Conservation (phyloP, 1,140 invertebrate genomes). For the Dreissena rostriformis region DNA sequence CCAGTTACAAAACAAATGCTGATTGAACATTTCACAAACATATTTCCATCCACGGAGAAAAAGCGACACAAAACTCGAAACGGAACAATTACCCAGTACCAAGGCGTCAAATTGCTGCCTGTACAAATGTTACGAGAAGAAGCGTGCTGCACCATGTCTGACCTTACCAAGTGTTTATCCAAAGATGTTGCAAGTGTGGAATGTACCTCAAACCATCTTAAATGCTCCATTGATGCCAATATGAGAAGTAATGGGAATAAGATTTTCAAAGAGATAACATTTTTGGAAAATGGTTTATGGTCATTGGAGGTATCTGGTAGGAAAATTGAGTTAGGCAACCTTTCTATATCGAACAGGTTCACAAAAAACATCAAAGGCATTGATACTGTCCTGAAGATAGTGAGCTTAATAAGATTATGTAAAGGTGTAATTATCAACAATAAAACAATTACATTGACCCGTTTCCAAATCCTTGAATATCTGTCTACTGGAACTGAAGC, state of each 20-base stretch:
- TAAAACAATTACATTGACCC: conserved; percentile 4
- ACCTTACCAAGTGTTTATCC: not conserved
- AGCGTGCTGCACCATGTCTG: not conserved
- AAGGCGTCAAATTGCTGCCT: not conserved
- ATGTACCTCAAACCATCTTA: not conserved
- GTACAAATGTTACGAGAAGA: not conserved
- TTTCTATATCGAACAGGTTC: not conserved
- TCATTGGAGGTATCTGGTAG: not conserved
- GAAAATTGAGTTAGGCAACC: not conserved
- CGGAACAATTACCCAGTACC: not conserved
- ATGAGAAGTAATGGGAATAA: conserved; percentile 14
- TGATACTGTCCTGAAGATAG: not conserved
- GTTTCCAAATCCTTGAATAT: conserved; percentile 27
- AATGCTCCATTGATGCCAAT: not conserved
- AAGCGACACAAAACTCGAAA: not conserved
- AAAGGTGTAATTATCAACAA: conserved; percentile 14
- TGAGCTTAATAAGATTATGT: conserved; percentile 6
- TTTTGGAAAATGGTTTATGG: conserved; percentile 5
- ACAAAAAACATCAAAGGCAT: not conserved
- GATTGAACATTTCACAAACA: not conserved
- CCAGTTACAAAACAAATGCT: not conserved
- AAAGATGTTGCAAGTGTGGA: not conserved
- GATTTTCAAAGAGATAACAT: not conserved
- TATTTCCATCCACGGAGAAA: not conserved
- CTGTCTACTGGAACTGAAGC: not conserved